Conservation (phyloP, 2,797 vertebrate species). For the Astyanax mexicanus region DNA sequence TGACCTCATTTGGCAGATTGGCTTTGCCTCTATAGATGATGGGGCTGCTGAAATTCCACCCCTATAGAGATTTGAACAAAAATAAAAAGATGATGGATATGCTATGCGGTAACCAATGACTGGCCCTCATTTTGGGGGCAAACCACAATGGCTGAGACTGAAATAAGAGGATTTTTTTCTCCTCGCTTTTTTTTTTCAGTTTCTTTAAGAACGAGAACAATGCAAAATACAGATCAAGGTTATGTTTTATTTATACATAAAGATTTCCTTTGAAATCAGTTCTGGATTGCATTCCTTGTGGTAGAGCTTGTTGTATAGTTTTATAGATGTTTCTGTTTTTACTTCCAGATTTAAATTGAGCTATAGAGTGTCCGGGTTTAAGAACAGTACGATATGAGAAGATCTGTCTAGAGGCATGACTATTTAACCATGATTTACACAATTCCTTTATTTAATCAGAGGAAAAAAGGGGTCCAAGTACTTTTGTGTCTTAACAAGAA, state of each 20-base stretch:
- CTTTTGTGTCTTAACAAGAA: background rate
- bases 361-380: background rate
- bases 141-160: background rate
- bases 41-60: conserved; percentile 53
- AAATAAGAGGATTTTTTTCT: background rate
- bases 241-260: background rate
- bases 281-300: background rate
- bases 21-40: conserved; percentile 53
- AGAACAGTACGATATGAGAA: background rate
- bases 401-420: background rate
- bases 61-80: conserved; percentile 50
- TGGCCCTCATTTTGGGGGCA: conserved; percentile 21
- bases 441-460: background rate
- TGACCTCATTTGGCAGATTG: conserved; percentile 60
- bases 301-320: too few relatives aligned
- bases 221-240: conserved; percentile 6
- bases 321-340: background rate
- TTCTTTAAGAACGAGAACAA: conserved; percentile 1
- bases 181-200: conserved; percentile 8
- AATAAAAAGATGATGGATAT: conserved; percentile 55
- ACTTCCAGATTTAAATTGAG: background rate
- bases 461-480: background rate
- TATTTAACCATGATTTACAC: background rate
- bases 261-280: background rate
- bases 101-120: conserved; percentile 26